Percentiles rank a stretch among this genome's conserved stretches.
Evolutionary conservation across 2,888 invertebrate genomes (phyloP).

Genomic region (Petrophora chlorosata): DNA sequence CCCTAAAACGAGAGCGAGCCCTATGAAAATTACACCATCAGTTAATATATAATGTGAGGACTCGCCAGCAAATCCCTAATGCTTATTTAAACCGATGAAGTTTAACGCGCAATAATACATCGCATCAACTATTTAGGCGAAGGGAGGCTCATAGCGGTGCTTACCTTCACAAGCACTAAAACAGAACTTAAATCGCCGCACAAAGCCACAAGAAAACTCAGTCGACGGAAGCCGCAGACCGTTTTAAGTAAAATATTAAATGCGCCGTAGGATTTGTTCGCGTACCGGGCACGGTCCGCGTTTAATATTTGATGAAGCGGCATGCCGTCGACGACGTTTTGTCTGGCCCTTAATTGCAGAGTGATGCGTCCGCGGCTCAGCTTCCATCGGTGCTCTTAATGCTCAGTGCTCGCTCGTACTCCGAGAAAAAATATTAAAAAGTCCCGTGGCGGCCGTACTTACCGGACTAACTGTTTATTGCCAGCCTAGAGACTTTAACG

Average conservation of each 20-base stretch:
- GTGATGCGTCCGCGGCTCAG: conserved; percentile 56
- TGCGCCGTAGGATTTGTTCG: conserved; percentile 69
- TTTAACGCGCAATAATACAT: conserved; percentile 46
- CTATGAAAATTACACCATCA: conserved; percentile 17
- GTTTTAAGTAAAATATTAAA: conserved; percentile 80
- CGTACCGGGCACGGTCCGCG: conserved; percentile 53
- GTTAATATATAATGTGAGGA: conserved; percentile 29
- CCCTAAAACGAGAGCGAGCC: conserved; percentile 8
- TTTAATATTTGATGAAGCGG: conserved; percentile 76
- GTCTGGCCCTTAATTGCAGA: conserved; percentile 73
- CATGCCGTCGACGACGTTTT: conserved; percentile 61
- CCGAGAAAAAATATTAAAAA: conserved; percentile 64
- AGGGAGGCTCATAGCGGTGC: conserved; percentile 48
- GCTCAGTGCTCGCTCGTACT: no score
- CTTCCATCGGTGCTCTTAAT: conserved; percentile 34
- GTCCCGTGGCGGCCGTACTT: conserved; percentile 54
- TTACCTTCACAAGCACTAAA: conserved; percentile 58
- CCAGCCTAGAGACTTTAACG: conserved; percentile 72
- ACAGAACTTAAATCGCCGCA: conserved; percentile 70
- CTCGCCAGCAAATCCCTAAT: conserved; percentile 17
- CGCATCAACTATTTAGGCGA: conserved; percentile 61
- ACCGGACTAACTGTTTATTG: conserved; percentile 72
- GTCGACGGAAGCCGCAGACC: conserved; percentile 68
- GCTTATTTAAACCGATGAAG: conserved; percentile 40
- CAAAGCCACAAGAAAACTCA: conserved; percentile 68